Evolutionary conservation across 2,113 vertebrate genomes (phyloP), one percentile per base, ranked within the genome.

Genomic region (Larimichthys polyactis): DNA sequence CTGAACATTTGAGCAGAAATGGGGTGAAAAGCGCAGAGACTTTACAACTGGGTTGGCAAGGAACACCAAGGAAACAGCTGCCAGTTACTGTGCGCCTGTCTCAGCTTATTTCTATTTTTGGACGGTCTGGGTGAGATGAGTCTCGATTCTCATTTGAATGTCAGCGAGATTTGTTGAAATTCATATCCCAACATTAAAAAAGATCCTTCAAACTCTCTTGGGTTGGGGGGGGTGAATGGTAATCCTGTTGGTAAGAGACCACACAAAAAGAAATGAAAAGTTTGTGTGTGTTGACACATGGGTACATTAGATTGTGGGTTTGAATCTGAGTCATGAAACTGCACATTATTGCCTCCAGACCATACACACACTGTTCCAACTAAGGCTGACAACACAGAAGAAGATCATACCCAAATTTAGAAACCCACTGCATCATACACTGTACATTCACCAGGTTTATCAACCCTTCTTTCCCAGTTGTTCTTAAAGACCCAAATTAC

Each of bases 31-130:
- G 36, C 43, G 16, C 11, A 65, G 73, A 68, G 80, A 52, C 59
- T 68, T 46, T 55, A 70, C 71, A 79, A 65, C 81, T n/a, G 62
- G 29, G 59, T 43, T 79, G 86, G 77, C 91, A 83, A 71, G 64
- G 40, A 66, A 48, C 78, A 66, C 79, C 36, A 17, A 62, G 60
- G 81, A 80, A 85, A 68, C 88, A 62, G 83, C 89, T 83, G 83
- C 77, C 83, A 84, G 82, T 81, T 70, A 75, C 44, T 64, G 43
- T 27, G 68, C 0, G 55, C 70, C 4, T 32, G 48, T 44, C 60
- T 57, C 36, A 11, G 79, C 72, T 86, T 90, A 83, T 65, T 75
- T 84, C 86, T 89, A 84, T 72, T 85, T 79, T 75, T 85, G 81
- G 87, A 73, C 54, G 1, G 4, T 70, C 60, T 71, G 77, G 36